Evolutionary conservation across 2,888 invertebrate genomes (phyloP).

Genomic region (Alsophila aescularia): DNA sequence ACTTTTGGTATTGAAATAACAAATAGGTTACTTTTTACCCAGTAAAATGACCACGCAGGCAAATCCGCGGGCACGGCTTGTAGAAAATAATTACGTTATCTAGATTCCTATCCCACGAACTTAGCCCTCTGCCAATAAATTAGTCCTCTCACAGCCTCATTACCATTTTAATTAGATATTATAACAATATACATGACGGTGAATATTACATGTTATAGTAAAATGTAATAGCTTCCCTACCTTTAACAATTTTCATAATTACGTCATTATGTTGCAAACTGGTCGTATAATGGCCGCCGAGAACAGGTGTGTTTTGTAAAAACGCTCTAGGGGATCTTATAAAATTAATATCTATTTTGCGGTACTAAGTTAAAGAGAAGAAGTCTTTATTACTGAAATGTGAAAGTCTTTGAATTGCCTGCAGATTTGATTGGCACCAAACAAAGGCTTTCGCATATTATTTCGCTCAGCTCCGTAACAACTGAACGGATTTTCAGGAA

Average conservation of each 20-base stretch:
- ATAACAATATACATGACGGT: conserved; percentile 24
- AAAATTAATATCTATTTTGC: background rate
- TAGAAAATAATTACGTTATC: background rate
- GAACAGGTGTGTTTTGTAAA: conserved; percentile 5
- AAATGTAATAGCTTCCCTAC: conserved; percentile 9
- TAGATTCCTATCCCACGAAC: background rate
- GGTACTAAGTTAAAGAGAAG: no score
- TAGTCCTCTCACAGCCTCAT: conserved; percentile 4
- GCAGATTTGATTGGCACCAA: no score
- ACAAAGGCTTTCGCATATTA: no score
- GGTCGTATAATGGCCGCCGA: background rate
- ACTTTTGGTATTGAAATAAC: no score
- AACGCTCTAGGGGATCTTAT: background rate
- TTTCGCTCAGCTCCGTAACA: no score
- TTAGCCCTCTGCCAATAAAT: conserved; percentile 9
- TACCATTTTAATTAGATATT: conserved; percentile 20
- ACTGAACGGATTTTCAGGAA: no score
- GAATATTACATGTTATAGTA: conserved; percentile 16
- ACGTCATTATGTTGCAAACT: conserved; percentile 5
- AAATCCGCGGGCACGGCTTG: no score
- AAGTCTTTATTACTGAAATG: no score
- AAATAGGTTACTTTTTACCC: no score
- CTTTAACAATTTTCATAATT: conserved; percentile 20
- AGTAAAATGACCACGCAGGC: no score
- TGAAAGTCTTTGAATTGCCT: no score